Percentiles rank a stretch among this genome's conserved stretches.
Evolutionary conservation across 2,888 invertebrate genomes (phyloP).

Genomic region (Caprella mutica): DNA sequence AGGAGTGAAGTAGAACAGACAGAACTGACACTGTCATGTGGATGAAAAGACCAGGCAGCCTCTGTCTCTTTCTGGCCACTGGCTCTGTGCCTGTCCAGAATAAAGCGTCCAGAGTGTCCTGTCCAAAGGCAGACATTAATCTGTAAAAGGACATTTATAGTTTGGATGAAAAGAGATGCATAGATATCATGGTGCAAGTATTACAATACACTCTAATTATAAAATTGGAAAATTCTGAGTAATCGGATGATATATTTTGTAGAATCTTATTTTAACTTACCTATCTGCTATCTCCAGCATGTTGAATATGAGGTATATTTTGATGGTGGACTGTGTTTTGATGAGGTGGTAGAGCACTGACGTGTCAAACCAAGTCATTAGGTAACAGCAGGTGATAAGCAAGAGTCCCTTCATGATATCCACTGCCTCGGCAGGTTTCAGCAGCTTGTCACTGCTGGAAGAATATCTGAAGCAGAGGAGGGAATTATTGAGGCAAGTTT

Average conservation of each 20-base stretch:
- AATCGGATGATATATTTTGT: background rate
- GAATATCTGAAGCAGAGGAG: too few species aligned
- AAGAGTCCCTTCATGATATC: slow-evolving; percentile 89
- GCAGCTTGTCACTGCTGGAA: slow-evolving; percentile 48
- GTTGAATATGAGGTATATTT: slow-evolving; percentile 97
- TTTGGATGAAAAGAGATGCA: too few species aligned
- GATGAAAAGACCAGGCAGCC: slow-evolving; percentile 66
- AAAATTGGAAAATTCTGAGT: too few species aligned
- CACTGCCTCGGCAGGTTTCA: slow-evolving; percentile 85
- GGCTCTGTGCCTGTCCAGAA: slow-evolving; percentile 99
- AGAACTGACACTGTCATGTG: slow-evolving; percentile 82
- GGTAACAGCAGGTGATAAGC: slow-evolving; percentile 64
- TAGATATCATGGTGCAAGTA: too few species aligned
- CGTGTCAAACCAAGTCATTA: slow-evolving; percentile 87
- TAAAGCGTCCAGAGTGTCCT: slow-evolving; percentile 93
- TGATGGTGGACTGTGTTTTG: slow-evolving; percentile 96
- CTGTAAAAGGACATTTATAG: too few species aligned
- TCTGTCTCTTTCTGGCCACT: slow-evolving; percentile 63
- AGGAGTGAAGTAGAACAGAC: slow-evolving; percentile 82
- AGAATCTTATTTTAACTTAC: slow-evolving; percentile 6
- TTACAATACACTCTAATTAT: too few species aligned
- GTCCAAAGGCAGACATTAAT: slow-evolving; percentile 89
- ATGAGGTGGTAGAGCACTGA: slow-evolving; percentile 94
- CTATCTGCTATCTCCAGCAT: slow-evolving; percentile 74
- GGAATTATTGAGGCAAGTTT: too few species aligned